These are phyloP conservation scores for Seira sanloemensis DNA, from an alignment of 2,888 invertebrate species.

Conservation along the genomic window DNA sequence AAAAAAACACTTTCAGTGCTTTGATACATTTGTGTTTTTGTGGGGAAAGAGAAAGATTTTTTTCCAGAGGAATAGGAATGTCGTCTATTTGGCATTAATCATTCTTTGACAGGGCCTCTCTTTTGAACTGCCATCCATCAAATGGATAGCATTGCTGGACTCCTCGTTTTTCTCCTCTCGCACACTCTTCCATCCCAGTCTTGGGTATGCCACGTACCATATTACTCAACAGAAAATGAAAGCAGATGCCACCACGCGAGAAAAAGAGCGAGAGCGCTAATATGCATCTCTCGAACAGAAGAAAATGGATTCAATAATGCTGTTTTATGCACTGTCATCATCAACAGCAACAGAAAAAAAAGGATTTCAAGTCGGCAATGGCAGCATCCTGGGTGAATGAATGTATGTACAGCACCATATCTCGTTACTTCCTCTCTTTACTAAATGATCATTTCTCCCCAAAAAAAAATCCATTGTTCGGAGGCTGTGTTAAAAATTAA, in stretches of 20 bases:
- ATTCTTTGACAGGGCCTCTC: conserved; percentile 74
- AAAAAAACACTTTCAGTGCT: conserved; percentile 14
- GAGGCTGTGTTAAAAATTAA: conserved; percentile 38
- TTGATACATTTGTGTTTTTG: conserved; percentile 52
- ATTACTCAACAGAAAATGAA: conserved; percentile 45
- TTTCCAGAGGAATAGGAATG: conserved; percentile 65
- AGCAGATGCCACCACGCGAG: conserved; percentile 62
- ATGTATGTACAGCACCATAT: no score
- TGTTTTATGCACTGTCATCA: conserved; percentile 66
- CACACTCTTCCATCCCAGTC: conserved; percentile 17
- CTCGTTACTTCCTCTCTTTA: conserved; percentile 2
- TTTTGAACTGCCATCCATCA: conserved; percentile 74
- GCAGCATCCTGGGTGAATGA: conserved; percentile 63
- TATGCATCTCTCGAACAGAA: conserved; percentile 59
- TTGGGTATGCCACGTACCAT: background rate
- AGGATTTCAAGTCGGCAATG: conserved; percentile 30
- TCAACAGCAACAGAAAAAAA: conserved; percentile 21
- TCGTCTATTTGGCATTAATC: conserved; percentile 74
- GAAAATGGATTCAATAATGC: conserved; percentile 64
- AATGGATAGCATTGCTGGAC: conserved; percentile 68
- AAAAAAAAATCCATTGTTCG: conserved; percentile 34
- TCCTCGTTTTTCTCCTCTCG: conserved; percentile 60
- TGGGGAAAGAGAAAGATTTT: conserved; percentile 48
- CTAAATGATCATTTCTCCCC: conserved; percentile 51
- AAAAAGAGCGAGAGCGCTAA: conserved; percentile 51